phyloP scores from a whole-genome alignment of 2,797 vertebrate genomes.

The Syndactyla subalaris region DNA sequence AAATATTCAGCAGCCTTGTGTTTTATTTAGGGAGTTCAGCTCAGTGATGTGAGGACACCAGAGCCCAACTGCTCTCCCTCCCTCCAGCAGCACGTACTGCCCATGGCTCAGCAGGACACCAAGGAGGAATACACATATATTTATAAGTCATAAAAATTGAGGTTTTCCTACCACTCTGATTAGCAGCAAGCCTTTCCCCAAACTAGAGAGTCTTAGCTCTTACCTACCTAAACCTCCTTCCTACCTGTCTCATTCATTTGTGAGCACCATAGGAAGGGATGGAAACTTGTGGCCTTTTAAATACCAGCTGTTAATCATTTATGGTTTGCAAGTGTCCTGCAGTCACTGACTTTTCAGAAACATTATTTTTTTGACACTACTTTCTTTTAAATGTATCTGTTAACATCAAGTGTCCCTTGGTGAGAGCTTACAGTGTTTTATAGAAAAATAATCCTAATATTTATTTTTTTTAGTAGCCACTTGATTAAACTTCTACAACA shows the following conservation, averaged over 20 bases:
- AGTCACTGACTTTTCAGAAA: not conserved
- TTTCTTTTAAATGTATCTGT: not conserved
- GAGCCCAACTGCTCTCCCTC: not conserved
- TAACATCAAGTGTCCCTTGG: not conserved
- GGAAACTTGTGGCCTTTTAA: not conserved
- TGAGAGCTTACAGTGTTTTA: not conserved
- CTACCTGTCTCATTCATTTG: not conserved
- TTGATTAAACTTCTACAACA: not conserved
- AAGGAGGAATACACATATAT: not conserved
- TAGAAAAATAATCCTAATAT: not conserved
- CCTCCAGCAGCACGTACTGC: fast-evolving
- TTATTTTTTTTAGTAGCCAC: not conserved
- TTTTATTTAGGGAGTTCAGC: slow-evolving; percentile 23
- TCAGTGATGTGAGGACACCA: not conserved
- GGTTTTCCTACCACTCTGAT: not conserved
- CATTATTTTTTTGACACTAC: not conserved
- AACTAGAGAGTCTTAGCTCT: not conserved
- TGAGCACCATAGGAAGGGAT: not conserved
- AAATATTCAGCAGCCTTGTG: not conserved
- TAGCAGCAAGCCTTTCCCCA: not conserved
- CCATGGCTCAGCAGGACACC: not conserved
- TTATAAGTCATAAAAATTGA: not conserved
- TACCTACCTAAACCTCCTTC: not conserved
- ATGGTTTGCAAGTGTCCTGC: not conserved
- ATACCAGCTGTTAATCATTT: not conserved